phyloP scores from a whole-genome alignment of 2,797 vertebrate genomes.

The Sebastes nivosus region DNA sequence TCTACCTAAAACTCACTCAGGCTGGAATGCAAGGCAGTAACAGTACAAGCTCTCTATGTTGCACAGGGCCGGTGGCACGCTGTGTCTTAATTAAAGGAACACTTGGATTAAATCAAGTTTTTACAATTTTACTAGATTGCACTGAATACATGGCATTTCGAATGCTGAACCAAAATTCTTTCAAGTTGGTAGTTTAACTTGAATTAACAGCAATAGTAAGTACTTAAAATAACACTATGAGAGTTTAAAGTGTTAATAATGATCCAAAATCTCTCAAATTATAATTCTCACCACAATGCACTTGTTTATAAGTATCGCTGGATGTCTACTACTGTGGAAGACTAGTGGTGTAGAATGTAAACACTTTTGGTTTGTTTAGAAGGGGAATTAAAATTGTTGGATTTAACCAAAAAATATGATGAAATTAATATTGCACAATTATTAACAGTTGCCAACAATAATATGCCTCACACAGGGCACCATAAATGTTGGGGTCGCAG shows the following conservation, averaged over 20 bases:
- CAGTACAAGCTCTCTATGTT: background rate
- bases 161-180: no score
- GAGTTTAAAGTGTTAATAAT: no score
- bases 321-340: background rate
- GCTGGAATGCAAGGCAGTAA: background rate
- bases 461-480: no score
- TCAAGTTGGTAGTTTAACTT: background rate
- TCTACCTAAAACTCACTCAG: background rate
- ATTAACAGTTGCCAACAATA: background rate
- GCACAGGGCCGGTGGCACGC: no score
- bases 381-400: background rate
- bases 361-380: background rate
- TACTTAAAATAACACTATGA: background rate
- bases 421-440: background rate
- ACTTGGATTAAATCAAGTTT: no score
- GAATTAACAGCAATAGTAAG: background rate
- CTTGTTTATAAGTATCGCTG: background rate
- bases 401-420: background rate
- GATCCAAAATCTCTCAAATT: background rate
- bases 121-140: no score
- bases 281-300: background rate
- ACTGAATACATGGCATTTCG: no score
- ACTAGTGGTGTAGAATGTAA: background rate
- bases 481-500: no score
- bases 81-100: no score